phyloP scores from a whole-genome alignment of 2,113 vertebrate genomes.

The Oncorhynchus keta region DNA sequence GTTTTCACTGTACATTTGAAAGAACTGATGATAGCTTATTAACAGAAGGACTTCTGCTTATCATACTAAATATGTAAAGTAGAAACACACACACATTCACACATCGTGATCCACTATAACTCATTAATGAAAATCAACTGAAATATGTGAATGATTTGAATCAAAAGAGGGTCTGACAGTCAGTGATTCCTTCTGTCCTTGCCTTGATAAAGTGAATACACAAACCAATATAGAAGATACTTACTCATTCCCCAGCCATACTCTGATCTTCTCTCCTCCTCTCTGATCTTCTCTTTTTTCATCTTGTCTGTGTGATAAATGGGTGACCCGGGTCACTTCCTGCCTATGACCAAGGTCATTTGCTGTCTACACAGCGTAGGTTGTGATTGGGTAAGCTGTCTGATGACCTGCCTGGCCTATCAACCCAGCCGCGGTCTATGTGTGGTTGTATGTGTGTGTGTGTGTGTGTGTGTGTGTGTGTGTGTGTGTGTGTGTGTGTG shows the following conservation, averaged over 20 bases:
- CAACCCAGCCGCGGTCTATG: no score
- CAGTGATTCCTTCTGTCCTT: conserved; percentile 26
- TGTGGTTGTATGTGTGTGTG: no score
- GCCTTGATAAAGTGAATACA: conserved; percentile 50
- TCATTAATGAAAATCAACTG: conserved; percentile 59
- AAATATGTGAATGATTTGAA: conserved; percentile 49
- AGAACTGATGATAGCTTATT: conserved; percentile 8
- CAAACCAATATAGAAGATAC: conserved; percentile 22
- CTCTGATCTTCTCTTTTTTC: conserved; percentile 22
- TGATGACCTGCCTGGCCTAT: conserved; percentile 56
- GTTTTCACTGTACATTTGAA: conserved; percentile 23
- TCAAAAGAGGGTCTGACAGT: conserved; percentile 51
- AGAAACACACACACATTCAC: conserved; percentile 24
- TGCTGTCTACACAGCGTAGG: conserved; percentile 43
- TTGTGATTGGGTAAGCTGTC: conserved; percentile 47
- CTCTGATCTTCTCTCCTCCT: conserved; percentile 54
- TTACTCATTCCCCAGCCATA: conserved; percentile 30
- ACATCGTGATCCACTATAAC: conserved; percentile 40
- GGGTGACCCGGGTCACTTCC: conserved; percentile 50
- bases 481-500: conserved; percentile 27
- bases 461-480: conserved; percentile 6
- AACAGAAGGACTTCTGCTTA: conserved; percentile 33
- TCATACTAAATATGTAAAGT: conserved; percentile 53
- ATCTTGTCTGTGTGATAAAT: conserved; percentile 60
- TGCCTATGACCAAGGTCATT: conserved; percentile 43